Evolutionary conservation across 92 coral and sea anemone species (phyloP).

Genomic region (Zoanthus sociatus): DNA sequence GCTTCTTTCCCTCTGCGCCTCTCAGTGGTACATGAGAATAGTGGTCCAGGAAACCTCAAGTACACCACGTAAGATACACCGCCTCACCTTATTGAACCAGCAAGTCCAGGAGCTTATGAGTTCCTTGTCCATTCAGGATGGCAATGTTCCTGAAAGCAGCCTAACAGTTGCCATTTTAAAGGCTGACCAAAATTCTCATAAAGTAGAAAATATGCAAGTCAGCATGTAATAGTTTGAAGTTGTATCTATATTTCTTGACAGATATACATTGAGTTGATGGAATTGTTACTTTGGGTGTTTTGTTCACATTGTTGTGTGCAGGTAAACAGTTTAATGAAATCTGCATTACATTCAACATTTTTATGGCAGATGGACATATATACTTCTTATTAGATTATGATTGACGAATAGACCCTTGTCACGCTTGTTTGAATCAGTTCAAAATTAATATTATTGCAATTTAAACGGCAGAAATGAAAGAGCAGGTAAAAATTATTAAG

Average conservation of each 20-base stretch:
- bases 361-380: conserved; percentile 40
- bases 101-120: conserved; percentile 58
- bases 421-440: too few relatives aligned
- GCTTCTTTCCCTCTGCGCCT: conserved; percentile 52
- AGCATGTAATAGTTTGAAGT: conserved; percentile 40
- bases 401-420: conserved; percentile 9
- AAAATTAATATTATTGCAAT: too few relatives aligned
- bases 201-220: conserved; percentile 41
- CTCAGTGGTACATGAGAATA: conserved; percentile 54
- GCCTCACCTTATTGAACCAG: conserved; percentile 58
- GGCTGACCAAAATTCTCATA: conserved; percentile 52
- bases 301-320: conserved; percentile 29
- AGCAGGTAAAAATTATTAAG: too few relatives aligned
- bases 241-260: conserved; percentile 39
- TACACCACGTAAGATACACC: conserved; percentile 50
- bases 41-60: conserved; percentile 58
- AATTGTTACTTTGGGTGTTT: conserved; percentile 39
- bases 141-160: conserved; percentile 39
- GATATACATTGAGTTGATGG: conserved; percentile 42
- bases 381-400: conserved; percentile 34
- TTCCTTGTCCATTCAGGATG: conserved; percentile 28
- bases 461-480: too few relatives aligned
- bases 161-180: conserved; percentile 45
- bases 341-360: conserved; percentile 26
- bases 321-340: conserved; percentile 27